Percentiles rank a stretch among this genome's conserved stretches.
phyloP scores from a whole-genome alignment of 2,888 invertebrate genomes.

The Calameuta idolon region DNA sequence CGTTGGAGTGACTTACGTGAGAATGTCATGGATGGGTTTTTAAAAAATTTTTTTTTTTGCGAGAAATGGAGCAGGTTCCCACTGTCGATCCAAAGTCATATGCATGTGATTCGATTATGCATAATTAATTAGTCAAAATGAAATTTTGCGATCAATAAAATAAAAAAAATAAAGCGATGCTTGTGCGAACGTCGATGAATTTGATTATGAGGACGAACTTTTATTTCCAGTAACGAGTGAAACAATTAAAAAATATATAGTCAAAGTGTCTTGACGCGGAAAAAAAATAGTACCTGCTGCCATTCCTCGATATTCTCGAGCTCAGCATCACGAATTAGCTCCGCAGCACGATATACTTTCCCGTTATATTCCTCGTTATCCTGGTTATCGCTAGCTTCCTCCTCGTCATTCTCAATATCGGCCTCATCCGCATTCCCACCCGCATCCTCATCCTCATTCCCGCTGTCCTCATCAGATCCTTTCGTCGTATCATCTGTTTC shows the following conservation, averaged over 20 bases:
- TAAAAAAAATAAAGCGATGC: background rate
- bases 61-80: constrained; percentile 57
- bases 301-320: constrained; percentile 40
- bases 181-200: background rate
- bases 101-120: background rate
- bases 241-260: background rate
- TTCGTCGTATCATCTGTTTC: constrained; percentile 2
- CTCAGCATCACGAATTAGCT: constrained; percentile 29
- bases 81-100: background rate
- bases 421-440: constrained; percentile 14
- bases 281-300: constrained; percentile 48
- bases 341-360: constrained; percentile 3
- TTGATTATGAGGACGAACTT: background rate
- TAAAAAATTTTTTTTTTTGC: constrained; percentile 23
- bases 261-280: background rate
- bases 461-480: constrained; percentile 25
- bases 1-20: constrained; percentile 41
- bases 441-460: constrained; percentile 28
- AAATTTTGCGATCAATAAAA: background rate
- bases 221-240: background rate
- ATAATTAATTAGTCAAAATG: background rate
- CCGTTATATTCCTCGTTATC: background rate
- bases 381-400: constrained; percentile 2
- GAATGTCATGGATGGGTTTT: constrained; percentile 42
- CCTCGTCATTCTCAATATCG: constrained; percentile 29